Percentiles rank a stretch among this genome's conserved stretches.
Conservation (phyloP, 2,888 invertebrate genomes). For the Polydrusus tereticollis region DNA sequence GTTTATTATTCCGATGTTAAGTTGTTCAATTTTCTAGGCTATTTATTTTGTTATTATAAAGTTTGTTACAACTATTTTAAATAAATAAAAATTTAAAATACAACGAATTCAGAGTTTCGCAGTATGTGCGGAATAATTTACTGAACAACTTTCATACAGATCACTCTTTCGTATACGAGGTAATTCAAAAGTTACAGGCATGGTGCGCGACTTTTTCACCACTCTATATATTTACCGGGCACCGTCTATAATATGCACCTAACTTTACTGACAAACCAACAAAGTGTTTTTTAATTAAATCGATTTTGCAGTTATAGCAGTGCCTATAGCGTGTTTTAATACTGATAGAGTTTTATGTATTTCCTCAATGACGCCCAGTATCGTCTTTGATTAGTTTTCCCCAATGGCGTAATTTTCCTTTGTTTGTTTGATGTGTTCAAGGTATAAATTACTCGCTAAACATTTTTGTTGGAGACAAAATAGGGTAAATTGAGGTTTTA, state of each 20-base stretch:
- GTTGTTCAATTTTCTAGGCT: too few species aligned
- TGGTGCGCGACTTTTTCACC: too few species aligned
- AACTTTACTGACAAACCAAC: neutral
- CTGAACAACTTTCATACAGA: too few species aligned
- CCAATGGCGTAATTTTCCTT: constrained; percentile 21
- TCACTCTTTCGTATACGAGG: too few species aligned
- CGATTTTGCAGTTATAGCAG: constrained; percentile 20
- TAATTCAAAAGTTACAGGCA: too few species aligned
- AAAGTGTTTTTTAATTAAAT: constrained; percentile 32
- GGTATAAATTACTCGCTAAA: constrained; percentile 17
- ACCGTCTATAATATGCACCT: neutral
- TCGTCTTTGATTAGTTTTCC: constrained; percentile 41
- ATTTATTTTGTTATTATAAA: too few species aligned
- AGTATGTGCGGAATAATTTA: too few species aligned
- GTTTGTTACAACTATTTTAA: too few species aligned
- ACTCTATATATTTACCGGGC: too few species aligned
- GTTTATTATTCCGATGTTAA: too few species aligned
- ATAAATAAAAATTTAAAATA: too few species aligned
- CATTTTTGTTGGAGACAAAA: constrained; percentile 6
- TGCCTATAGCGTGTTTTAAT: constrained; percentile 22
- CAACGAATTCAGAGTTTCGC: too few species aligned
- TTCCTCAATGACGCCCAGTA: constrained; percentile 31
- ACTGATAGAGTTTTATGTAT: constrained; percentile 33
- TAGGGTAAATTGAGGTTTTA: constrained; percentile 1
- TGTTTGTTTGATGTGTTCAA: constrained; percentile 23